A percentile compares a stretch with the other conserved stretches of the same genome.
Evolutionary conservation across 2,888 invertebrate genomes (phyloP).

Genomic region (Orthosia gothica): DNA sequence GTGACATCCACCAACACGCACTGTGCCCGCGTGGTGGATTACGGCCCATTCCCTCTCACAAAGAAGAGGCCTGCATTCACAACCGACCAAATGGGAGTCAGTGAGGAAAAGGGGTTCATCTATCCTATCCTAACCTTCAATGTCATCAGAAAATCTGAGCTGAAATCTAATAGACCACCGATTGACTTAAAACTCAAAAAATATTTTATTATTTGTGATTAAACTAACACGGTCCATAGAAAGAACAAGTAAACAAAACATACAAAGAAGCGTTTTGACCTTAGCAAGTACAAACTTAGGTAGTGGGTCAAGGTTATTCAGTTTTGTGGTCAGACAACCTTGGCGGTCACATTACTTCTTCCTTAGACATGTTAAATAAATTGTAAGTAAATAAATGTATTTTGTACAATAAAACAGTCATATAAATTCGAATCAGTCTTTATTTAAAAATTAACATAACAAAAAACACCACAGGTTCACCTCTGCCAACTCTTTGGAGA

Average conservation of each 20-base stretch:
- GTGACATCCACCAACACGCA: too few relatives aligned
- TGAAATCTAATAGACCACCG: not conserved
- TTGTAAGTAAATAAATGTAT: conserved; percentile 1
- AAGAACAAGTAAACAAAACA: not conserved
- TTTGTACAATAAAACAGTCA: conserved; percentile 2
- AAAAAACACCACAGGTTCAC: too few relatives aligned
- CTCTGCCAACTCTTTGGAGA: too few relatives aligned
- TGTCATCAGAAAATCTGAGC: not conserved
- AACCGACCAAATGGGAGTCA: too few relatives aligned
- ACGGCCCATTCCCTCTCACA: too few relatives aligned
- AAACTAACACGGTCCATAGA: not conserved
- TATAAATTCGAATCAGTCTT: conserved; percentile 74
- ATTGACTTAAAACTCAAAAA: not conserved
- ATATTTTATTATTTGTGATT: not conserved
- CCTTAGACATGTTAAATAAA: not conserved
- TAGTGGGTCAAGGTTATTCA: conserved; percentile 33
- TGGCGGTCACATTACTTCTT: conserved; percentile 5
- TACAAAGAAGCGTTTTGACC: conserved; percentile 13
- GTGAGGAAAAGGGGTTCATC: too few relatives aligned
- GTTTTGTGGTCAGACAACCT: conserved; percentile 23
- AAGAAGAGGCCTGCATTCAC: too few relatives aligned
- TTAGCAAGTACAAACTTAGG: not conserved
- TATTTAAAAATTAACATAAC: conserved; percentile 69
- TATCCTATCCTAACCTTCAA: not conserved
- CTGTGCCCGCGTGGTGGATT: too few relatives aligned